Evolutionary conservation across 2,113 vertebrate species (phyloP).

Genomic region (Sphaerodactylus townsendi): DNA sequence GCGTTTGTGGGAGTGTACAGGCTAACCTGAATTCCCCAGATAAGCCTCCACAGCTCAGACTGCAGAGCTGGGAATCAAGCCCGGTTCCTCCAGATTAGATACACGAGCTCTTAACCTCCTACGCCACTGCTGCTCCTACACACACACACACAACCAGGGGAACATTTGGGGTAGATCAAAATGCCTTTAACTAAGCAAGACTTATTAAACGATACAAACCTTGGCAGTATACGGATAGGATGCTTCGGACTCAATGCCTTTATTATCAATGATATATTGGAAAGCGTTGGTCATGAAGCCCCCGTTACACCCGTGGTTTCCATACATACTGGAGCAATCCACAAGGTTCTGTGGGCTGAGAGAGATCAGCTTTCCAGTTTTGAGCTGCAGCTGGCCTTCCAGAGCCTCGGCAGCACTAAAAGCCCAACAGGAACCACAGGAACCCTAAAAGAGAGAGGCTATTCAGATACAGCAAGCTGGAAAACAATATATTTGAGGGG

Average conservation of each 20-base stretch:
- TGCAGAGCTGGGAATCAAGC: too few relatives aligned
- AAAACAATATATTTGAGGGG: background rate
- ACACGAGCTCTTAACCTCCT: too few relatives aligned
- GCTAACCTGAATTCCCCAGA: too few relatives aligned
- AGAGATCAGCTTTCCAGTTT: slow-evolving; percentile 75
- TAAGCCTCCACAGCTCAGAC: too few relatives aligned
- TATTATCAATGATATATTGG: slow-evolving; percentile 82
- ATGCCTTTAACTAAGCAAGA: background rate
- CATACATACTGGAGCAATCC: slow-evolving; percentile 76
- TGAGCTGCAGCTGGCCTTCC: slow-evolving; percentile 80
- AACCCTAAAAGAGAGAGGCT: slow-evolving; percentile 61
- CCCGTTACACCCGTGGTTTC: slow-evolving; percentile 81
- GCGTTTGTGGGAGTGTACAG: too few relatives aligned
- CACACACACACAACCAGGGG: too few relatives aligned
- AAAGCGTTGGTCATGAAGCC: slow-evolving; percentile 80
- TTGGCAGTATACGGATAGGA: slow-evolving; percentile 84
- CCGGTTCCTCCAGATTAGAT: too few relatives aligned
- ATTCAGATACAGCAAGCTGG: background rate
- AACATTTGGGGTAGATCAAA: too few relatives aligned
- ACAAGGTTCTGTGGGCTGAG: slow-evolving; percentile 88
- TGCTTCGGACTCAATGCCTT: slow-evolving; percentile 81
- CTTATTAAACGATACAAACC: slow-evolving; percentile 63
- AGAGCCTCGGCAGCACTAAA: slow-evolving; percentile 85
- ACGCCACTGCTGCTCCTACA: too few relatives aligned
- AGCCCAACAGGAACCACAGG: slow-evolving; percentile 86